Percentiles rank a stretch among this genome's conserved stretches.
Evolutionary conservation across 2,797 vertebrate species (phyloP).

Genomic region (Galaxias olidus): DNA sequence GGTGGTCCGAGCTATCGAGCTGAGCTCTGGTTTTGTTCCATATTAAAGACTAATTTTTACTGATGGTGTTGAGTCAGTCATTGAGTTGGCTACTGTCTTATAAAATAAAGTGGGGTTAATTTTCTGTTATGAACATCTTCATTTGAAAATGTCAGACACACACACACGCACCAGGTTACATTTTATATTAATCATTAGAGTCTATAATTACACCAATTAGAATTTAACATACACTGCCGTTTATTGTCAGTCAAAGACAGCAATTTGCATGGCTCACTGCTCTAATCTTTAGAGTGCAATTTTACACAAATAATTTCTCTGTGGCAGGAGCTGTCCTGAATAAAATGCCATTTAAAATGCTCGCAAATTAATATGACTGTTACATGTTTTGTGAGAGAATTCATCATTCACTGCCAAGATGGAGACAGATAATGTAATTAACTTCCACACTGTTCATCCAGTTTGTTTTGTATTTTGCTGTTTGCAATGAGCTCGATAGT

Average conservation of each 20-base stretch:
- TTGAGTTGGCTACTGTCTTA: slow-evolving; percentile 1
- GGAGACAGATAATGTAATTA: slow-evolving; percentile 60
- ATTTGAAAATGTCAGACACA: slow-evolving; percentile 11
- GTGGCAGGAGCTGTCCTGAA: slow-evolving; percentile 31
- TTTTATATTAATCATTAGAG: slow-evolving; percentile 34
- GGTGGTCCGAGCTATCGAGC: slow-evolving; percentile 79
- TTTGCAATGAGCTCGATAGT: slow-evolving; percentile 24
- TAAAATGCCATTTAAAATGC: slow-evolving; percentile 43
- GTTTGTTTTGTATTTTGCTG: slow-evolving; percentile 27
- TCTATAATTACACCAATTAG: slow-evolving; percentile 33
- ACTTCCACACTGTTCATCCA: slow-evolving; percentile 43
- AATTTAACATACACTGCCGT: slow-evolving; percentile 26
- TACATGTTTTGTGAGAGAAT: slow-evolving; percentile 37
- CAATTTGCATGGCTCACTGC: slow-evolving; percentile 44
- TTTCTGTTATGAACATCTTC: not conserved
- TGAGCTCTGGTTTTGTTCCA: slow-evolving; percentile 85
- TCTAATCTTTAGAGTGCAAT: slow-evolving; percentile 48
- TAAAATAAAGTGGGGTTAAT: too few relatives aligned
- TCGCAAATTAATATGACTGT: slow-evolving; percentile 47
- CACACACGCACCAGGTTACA: not conserved
- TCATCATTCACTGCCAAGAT: slow-evolving; percentile 47
- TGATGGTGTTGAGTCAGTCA: slow-evolving; percentile 46
- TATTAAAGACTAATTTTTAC: slow-evolving; percentile 83
- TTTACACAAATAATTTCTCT: slow-evolving; percentile 46
- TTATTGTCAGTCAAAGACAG: slow-evolving; percentile 30